Base-by-base conservation (phyloP, 2,113 vertebrate species). In the Rhipidura dahli region DNA sequence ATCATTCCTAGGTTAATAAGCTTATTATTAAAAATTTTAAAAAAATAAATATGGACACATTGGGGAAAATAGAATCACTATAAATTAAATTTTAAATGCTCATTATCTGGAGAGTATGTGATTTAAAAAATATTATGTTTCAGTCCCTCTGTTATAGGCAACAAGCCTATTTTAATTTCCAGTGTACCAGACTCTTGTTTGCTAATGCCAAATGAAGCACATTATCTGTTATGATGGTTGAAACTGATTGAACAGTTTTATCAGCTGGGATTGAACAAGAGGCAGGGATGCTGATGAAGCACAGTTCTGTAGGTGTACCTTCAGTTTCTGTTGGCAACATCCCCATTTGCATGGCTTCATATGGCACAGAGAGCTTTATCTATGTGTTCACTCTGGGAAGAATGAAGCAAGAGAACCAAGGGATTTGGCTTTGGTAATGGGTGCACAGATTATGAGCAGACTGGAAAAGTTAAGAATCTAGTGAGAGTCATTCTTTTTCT, bases 231-330 rank as follows among this genome's bases (percentile, higher is more conserved):
- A 83, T 44, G 68, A 82, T 79, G 86, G 31, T 79, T 89, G 78
- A 92, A 93, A 96, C 72, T 27, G 14, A 92, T 95, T 95, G 95
- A 93, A 42, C 50, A 83, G 20, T 92, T 97, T 87, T 93, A 93
- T 91, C 88, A 78, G 54, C 10, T 68, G 54, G 87, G 70, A 77
- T 51, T 94, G 89, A 94, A 81, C 60, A 89, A 96, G 92, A 42
- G 63, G 68, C 15, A 75, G 92, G 31, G 83, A 72, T 95, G 94
- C 61, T 95, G 94, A 92, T 66, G 75, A 59, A 93, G 59, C 85
- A 72, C 13, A 64, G 22, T 64, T 30, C 53, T 12, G 4, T 63
- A 83, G 56, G 65, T 54, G 27, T 47, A 65, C 75, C 70, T 56
- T 23, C 39, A 87, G 88, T 65, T 97, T 86, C 65, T 97, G 20